Percentiles rank a stretch among this genome's conserved stretches.
These are phyloP conservation scores for Ranitomeya imitator DNA, from an alignment of 2,113 vertebrate species.

Conservation along the genomic window DNA sequence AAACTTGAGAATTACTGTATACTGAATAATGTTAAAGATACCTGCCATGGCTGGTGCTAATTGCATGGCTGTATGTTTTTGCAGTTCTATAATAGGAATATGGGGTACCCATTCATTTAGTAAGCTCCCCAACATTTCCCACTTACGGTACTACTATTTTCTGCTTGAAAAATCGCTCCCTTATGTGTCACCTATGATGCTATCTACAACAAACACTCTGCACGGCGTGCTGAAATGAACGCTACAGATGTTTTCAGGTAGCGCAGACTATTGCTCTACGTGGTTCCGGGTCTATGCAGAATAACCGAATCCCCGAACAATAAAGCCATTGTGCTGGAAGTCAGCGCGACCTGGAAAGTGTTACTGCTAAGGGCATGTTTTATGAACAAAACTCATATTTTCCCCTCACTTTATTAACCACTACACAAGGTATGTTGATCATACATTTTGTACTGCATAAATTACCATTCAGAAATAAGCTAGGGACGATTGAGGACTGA, in stretches of 20 bases:
- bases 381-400: background rate
- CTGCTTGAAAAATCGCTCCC: background rate
- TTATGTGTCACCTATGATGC: background rate
- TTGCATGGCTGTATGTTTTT: background rate
- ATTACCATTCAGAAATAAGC: background rate
- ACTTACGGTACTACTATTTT: background rate
- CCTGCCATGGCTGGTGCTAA: background rate
- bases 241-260: background rate
- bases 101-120: background rate
- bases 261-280: background rate
- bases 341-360: slow-evolving; percentile 33
- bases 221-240: background rate
- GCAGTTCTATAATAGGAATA: background rate
- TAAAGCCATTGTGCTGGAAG: slow-evolving; percentile 27
- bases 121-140: background rate
- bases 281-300: background rate
- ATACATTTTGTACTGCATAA: background rate
- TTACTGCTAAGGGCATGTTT: background rate
- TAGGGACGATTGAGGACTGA: background rate
- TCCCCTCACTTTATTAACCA: background rate
- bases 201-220: background rate
- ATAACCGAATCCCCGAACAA: slow-evolving; percentile 18
- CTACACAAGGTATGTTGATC: background rate
- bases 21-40: background rate
- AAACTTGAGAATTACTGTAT: background rate